These are phyloP conservation scores for Spodoptera frugiperda DNA, from an alignment of 1,140 invertebrate species.

Conservation along the genomic window DNA sequence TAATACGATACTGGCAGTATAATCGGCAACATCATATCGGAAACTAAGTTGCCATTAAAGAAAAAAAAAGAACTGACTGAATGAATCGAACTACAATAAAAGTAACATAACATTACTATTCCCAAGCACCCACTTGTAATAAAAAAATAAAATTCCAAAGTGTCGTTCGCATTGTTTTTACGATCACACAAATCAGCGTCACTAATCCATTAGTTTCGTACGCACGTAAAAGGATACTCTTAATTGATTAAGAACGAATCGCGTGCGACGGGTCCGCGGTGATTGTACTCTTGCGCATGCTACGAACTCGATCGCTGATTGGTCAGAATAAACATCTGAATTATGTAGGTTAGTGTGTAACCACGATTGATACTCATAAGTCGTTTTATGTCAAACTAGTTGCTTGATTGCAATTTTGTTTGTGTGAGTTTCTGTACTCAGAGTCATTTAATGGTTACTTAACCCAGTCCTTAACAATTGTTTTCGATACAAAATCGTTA, in stretches of 20 bases:
- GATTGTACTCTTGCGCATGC: slow-evolving; percentile 35
- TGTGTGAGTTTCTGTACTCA: too few species aligned
- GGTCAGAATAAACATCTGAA: slow-evolving; percentile 26
- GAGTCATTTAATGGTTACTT: too few species aligned
- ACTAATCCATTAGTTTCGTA: slow-evolving; percentile 36
- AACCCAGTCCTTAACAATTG: too few species aligned
- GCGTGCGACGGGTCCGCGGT: slow-evolving; percentile 26
- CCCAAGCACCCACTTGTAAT: neutral
- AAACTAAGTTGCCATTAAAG: too few species aligned
- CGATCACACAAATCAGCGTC: slow-evolving; percentile 5
- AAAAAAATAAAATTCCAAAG: neutral
- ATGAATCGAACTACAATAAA: too few species aligned
- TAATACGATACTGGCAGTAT: too few species aligned
- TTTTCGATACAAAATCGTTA: too few species aligned
- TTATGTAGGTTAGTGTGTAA: slow-evolving; percentile 42
- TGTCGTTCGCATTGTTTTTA: slow-evolving; percentile 6
- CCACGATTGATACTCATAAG: slow-evolving; percentile 28
- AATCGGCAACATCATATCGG: too few species aligned
- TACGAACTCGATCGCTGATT: slow-evolving; percentile 11
- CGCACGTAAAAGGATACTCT: slow-evolving; percentile 33
- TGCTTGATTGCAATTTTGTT: too few species aligned
- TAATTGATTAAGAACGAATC: slow-evolving; percentile 39
- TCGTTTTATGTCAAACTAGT: slow-evolving; percentile 22
- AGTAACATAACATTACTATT: neutral
- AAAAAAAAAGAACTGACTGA: too few species aligned